phyloP scores from a whole-genome alignment of 2,888 invertebrate species.

The Coremacera marginata region DNA sequence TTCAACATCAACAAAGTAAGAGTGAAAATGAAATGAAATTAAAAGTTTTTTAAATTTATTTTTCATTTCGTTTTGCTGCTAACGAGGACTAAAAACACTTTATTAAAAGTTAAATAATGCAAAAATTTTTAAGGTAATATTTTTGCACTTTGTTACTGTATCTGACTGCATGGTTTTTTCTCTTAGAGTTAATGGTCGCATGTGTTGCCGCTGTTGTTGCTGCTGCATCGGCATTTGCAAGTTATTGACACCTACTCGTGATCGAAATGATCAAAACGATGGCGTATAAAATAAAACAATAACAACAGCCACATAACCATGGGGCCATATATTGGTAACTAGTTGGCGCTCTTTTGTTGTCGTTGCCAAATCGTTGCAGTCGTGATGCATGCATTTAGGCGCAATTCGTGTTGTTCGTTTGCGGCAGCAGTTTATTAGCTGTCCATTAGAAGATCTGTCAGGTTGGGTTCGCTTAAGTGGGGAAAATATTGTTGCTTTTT shows the following conservation, averaged over 20 bases:
- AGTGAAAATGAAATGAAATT: slow-evolving; percentile 14
- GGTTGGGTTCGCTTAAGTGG: not conserved
- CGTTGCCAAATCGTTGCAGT: slow-evolving; percentile 12
- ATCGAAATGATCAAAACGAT: slow-evolving; percentile 47
- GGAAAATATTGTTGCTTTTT: not conserved
- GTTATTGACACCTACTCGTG: slow-evolving; percentile 53
- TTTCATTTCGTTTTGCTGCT: not conserved
- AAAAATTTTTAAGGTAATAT: slow-evolving; percentile 5
- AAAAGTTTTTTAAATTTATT: not conserved
- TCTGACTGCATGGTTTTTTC: not conserved
- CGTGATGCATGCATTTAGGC: slow-evolving; percentile 38
- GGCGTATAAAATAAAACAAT: slow-evolving; percentile 10
- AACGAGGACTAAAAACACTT: not conserved
- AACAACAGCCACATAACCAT: slow-evolving; percentile 37
- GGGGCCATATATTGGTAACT: not conserved
- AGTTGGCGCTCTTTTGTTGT: not conserved
- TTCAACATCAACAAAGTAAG: too few relatives aligned
- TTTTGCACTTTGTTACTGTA: not conserved
- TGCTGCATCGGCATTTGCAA: slow-evolving; percentile 41
- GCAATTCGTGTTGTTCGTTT: slow-evolving; percentile 28
- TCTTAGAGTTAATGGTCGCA: not conserved
- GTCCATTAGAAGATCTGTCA: slow-evolving; percentile 32
- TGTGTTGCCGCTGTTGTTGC: not conserved
- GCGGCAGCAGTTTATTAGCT: slow-evolving; percentile 29
- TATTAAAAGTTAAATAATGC: slow-evolving; percentile 32